Base-by-base conservation (phyloP, 2,888 invertebrate species). In the Orgyia antiqua region DNA sequence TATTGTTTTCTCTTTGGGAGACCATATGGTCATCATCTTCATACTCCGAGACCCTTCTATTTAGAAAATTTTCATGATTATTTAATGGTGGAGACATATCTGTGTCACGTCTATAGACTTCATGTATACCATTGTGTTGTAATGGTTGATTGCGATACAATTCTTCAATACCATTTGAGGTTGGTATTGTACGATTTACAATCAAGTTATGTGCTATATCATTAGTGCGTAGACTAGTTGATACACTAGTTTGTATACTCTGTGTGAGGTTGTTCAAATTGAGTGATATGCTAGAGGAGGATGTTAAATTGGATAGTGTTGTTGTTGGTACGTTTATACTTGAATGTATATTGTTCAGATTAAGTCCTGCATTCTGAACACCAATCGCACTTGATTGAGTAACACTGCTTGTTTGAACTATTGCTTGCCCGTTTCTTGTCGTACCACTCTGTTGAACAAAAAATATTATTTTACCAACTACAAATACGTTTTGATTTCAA, bases 151-250 rank as follows among this genome's bases (percentile, higher is more conserved):
- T 38, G 0, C 77, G 58, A 37, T 79, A 69, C 2, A 70, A 30
- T 1, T 69, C 40, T n/a, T 79, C 83, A 18, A 87, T 72, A 3
- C 88, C 88, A 43, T 80, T 77, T 1, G 74, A 58, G 0, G 66
- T 46, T 1, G 73, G 66, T 31, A 70, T 56, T 25, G 51, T 59
- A 28, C 78, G 43, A 6, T 79, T 80, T 0, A 84, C 54, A 0
- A 84, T 76, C 3, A 86, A 36, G 25, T 84, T 83, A 49, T 83
- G 86, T 0, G 83, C 76, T 1, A 69, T 46, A 4, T 83, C 80
- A 34, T 74, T 79, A 0, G 60, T 56, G 25, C 76, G 58, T 2
- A 79, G 69, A 1, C 58, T 63, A 40, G 75, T 80, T 0, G 72
- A 65, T 23, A 72, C 68, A 32, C 65, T 76, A 0, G 70, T 73